phyloP scores from a whole-genome alignment of 2,113 vertebrate genomes.

The Stegastes partitus region DNA sequence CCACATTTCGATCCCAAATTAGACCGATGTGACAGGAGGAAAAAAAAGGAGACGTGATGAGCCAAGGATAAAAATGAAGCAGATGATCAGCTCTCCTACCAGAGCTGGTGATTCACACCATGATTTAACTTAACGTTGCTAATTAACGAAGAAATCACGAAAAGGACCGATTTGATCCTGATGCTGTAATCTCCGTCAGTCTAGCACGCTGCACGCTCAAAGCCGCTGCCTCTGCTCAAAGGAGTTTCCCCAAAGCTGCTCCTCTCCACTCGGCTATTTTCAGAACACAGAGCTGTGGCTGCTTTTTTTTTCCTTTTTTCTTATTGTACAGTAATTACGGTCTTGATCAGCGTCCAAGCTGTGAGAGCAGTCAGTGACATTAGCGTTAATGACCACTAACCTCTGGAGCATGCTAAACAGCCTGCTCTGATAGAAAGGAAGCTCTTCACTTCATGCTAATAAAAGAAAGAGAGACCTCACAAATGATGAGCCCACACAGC shows the following conservation, averaged over 20 bases:
- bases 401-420: conserved; percentile 45
- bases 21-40: conserved; percentile 47
- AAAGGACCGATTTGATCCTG: conserved; percentile 63
- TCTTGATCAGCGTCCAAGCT: conserved; percentile 62
- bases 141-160: conserved; percentile 73
- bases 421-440: conserved; percentile 12
- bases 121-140: conserved; percentile 57
- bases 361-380: conserved; percentile 48
- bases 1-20: conserved; percentile 55
- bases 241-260: neutral
- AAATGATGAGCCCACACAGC: conserved; percentile 23
- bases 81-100: conserved; percentile 53
- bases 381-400: conserved; percentile 57
- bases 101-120: conserved; percentile 52
- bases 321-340: conserved; percentile 54
- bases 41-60: conserved; percentile 43
- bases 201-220: conserved; percentile 9
- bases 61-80: conserved; percentile 59
- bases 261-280: neutral
- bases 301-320: conserved; percentile 13
- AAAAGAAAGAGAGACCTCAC: conserved; percentile 7
- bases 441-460: conserved; percentile 21
- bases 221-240: conserved; percentile 19
- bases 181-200: conserved; percentile 32
- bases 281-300: conserved; percentile 28